Evolutionary conservation across 2,113 vertebrate species (phyloP), one percentile per base, ranked within the genome.

Genomic region (Lamprologus callipterus): DNA sequence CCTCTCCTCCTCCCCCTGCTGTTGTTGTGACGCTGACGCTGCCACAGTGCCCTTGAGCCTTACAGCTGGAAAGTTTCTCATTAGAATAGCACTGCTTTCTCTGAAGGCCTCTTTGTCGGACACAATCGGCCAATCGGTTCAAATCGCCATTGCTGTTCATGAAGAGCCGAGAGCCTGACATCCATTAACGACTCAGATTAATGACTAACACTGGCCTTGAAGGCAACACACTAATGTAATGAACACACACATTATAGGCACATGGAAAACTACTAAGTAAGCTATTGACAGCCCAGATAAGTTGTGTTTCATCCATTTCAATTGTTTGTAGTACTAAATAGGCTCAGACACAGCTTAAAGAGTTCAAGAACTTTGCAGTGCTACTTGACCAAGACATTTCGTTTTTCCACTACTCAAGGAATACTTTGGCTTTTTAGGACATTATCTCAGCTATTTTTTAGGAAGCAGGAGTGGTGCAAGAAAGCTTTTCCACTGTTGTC

Each of bases 31-130:
- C 8, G 45, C 80, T 84, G 51, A 57, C 40, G 80, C 92, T 91
- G 92, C 90, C 87, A 19, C 80, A 91, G 92, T 91, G 91, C 93
- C 85, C 85, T 88, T 87, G 89, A 90, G 92, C 90, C 55, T 60
- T 6, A 6, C 1, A 2, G 58, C 81, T 54, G 17, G 21, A 8
- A 84, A 80, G 42, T 57, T 51, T 28, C 58, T 49, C 57, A 65
- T 33, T 80, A 49, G 6, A 70, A 19, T 7, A 21, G 12, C 5
- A 78, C 26, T 13, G 4, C 65, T 79, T 75, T 65, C 58, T 49
- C 21, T n/a, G 45, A 55, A 33, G 11, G 17, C 57, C 40, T 37
- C 12, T 45, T 57, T 85, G 78, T 82, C 37, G 9, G 35, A 40
- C n/a, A 75, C 37, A 57, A 57, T 70, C 40, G 47, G 26, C 23